Conservation (phyloP, 2,888 invertebrate genomes). For the Nomada fabriciana region DNA sequence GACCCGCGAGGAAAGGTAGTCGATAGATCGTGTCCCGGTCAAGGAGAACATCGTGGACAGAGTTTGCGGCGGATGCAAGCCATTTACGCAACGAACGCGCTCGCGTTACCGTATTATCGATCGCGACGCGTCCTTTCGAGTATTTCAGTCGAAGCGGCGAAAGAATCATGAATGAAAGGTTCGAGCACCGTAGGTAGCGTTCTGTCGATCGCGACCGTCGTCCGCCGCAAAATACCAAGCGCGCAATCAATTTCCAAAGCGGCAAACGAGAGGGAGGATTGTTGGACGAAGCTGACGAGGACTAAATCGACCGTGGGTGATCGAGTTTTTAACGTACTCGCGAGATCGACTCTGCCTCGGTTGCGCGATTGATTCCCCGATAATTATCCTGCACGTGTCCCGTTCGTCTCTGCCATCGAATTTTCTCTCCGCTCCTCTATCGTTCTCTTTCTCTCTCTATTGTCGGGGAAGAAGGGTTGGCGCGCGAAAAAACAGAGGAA, state of each 20-base stretch:
- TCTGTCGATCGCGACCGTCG: slow-evolving; percentile 19
- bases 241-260: slow-evolving; percentile 19
- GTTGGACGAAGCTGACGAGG: neutral
- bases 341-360: neutral
- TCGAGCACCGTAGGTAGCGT: slow-evolving; percentile 46
- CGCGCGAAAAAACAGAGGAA: slow-evolving; percentile 75
- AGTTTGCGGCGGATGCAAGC: slow-evolving; percentile 47
- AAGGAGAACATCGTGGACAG: slow-evolving; percentile 55
- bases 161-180: slow-evolving; percentile 77
- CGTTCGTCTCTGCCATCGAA: slow-evolving; percentile 1
- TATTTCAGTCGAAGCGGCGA: slow-evolving; percentile 63
- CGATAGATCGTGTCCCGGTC: slow-evolving; percentile 51
- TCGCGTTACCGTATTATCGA: slow-evolving; percentile 7
- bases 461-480: slow-evolving; percentile 51
- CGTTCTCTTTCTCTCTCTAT: neutral
- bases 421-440: neutral
- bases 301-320: neutral
- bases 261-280: slow-evolving; percentile 8
- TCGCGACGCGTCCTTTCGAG: slow-evolving; percentile 68
- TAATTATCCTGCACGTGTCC: slow-evolving; percentile 21
- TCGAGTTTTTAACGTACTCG: slow-evolving; percentile 6
- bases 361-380: slow-evolving; percentile 14
- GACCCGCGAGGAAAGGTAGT: slow-evolving; percentile 40
- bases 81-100: slow-evolving; percentile 55
- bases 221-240: neutral